Conservation (phyloP, 2,888 invertebrate species). For the Rhimphoctona megacephalus region DNA sequence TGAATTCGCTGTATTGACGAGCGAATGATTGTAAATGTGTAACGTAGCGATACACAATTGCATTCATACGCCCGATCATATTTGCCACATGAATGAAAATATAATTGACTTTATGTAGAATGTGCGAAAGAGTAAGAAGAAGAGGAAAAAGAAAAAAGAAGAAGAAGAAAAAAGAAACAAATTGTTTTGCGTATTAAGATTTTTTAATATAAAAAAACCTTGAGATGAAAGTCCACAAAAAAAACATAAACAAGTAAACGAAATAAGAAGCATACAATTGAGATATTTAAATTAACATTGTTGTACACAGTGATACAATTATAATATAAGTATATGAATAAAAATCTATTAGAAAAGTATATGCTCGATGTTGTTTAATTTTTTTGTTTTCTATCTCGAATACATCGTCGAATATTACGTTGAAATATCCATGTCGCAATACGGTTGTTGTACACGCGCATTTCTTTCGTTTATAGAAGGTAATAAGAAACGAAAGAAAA, state of each 20-base stretch:
- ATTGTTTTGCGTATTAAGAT: slow-evolving; percentile 83
- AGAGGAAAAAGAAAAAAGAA: slow-evolving; percentile 22
- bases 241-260: slow-evolving; percentile 65
- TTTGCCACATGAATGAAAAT: slow-evolving; percentile 78
- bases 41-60: slow-evolving; percentile 69
- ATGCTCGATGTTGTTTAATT: slow-evolving; percentile 78
- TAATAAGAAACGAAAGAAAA: not conserved
- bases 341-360: slow-evolving; percentile 84
- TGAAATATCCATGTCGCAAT: slow-evolving; percentile 69
- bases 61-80: slow-evolving; percentile 76
- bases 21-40: slow-evolving; percentile 74
- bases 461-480: slow-evolving; percentile 35
- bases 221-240: slow-evolving; percentile 82
- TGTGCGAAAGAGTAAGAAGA: slow-evolving; percentile 60
- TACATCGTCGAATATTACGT: slow-evolving; percentile 10
- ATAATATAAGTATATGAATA: slow-evolving; percentile 85
- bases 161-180: slow-evolving; percentile 71
- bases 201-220: slow-evolving; percentile 81
- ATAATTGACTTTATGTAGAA: slow-evolving; percentile 81
- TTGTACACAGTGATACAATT: slow-evolving; percentile 85
- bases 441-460: slow-evolving; percentile 40
- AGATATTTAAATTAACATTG: slow-evolving; percentile 84
- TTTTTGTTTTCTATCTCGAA: slow-evolving; percentile 60
- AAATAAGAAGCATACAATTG: slow-evolving; percentile 79
- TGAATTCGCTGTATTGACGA: slow-evolving; percentile 70